Base-by-base conservation (phyloP, 2,888 invertebrate genomes). In the Conchocele bisecta region DNA sequence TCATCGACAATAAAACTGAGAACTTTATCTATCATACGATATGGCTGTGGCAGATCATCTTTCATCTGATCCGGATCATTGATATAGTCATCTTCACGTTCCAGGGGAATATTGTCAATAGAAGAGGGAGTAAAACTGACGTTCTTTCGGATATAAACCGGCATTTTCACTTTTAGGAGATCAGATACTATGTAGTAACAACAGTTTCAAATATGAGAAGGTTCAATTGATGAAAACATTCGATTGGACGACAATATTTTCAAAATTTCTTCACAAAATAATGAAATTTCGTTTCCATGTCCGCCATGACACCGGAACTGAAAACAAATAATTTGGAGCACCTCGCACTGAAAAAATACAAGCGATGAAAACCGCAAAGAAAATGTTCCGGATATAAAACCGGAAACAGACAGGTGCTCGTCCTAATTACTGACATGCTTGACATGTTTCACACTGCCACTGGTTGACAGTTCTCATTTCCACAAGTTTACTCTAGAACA, bases 41-140 rank as follows among this genome's bases (percentile, higher is more conserved):
- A 90, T 1, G 90, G 90, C 69, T 90, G 90, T 24, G 90, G 90
- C 11, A 90, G 67, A 37, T 58, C 53, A 70, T 89, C 90, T 37
- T 83, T 76, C 24, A 88, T 53, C 61, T 86, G 85, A 29, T 89
- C 89, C 13, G 90, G 90, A 57, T 90, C 90, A 44, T 79, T 75
- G 11, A 89, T 59, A 67, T 83, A 90, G 68, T 90, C 89, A 29
- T 89, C 89, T 26, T 84, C 82, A 61, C 86, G 83, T 57, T 86
- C 85, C 9, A 81, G 80, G 4, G 86, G 83, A 37, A 87, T 73
- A 56, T 81, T 84, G 50, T 82, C 80, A 15, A 88, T 57, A 4
- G 88, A 89, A 9, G 88, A 83, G 13, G 89, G 88, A 22, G 88
- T 86, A 44, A 83, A 86, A 29, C 83, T 82, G 11, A 87, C 75